phyloP scores from a whole-genome alignment of 2,888 invertebrate genomes.

The Neuroscelio doddi region DNA sequence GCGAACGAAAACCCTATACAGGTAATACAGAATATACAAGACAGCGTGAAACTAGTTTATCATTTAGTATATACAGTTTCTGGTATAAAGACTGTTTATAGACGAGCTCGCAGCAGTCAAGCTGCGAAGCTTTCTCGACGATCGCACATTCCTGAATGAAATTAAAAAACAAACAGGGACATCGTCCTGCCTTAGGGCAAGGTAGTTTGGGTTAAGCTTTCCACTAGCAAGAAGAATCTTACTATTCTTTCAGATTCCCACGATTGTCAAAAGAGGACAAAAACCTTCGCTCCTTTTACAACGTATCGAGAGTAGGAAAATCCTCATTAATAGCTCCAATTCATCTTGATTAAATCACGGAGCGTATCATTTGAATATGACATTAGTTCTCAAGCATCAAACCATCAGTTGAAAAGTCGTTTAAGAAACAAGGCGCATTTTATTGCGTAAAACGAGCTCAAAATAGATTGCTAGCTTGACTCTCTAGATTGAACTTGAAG shows the following conservation, averaged over 20 bases:
- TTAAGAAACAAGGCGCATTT: conserved; percentile 29
- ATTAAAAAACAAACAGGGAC: conserved; percentile 34
- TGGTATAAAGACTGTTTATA: conserved; percentile 6
- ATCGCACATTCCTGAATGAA: conserved; percentile 37
- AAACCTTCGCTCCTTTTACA: too few species aligned
- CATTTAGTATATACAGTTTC: conserved; percentile 21
- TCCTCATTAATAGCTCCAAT: too few species aligned
- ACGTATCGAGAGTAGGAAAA: too few species aligned
- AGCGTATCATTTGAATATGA: too few species aligned
- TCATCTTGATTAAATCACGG: too few species aligned
- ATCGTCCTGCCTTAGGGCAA: too few species aligned
- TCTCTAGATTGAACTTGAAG: conserved; percentile 20
- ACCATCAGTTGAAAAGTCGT: conserved; percentile 21
- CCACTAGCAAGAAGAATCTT: too few species aligned
- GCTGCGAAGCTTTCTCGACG: conserved; percentile 30
- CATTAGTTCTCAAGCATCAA: not conserved
- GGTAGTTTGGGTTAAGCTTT: conserved; percentile 14
- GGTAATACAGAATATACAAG: conserved; percentile 30
- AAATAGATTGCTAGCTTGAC: conserved; percentile 26
- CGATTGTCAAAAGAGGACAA: too few species aligned
- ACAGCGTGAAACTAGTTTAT: conserved; percentile 38
- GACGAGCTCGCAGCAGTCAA: too few species aligned
- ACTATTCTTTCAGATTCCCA: too few species aligned
- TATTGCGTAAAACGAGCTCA: conserved; percentile 37
- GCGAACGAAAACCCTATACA: conserved; percentile 23